Percentiles rank a stretch among this genome's conserved stretches.
These are phyloP conservation scores for Rhopalosiphum maidis DNA, from an alignment of 1,140 invertebrate genomes.

Conservation along the genomic window DNA sequence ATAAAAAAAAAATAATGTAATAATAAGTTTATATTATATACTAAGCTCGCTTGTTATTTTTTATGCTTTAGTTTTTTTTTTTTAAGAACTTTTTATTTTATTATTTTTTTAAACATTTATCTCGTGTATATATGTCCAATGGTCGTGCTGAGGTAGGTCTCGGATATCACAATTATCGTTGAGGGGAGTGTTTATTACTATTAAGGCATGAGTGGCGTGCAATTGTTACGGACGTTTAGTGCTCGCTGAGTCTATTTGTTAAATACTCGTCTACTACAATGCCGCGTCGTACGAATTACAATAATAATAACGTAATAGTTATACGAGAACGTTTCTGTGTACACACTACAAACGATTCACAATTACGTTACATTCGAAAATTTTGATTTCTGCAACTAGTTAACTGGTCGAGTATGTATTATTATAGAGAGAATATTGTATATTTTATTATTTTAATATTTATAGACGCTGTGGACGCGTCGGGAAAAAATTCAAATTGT, in stretches of 20 bases:
- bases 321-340: not conserved
- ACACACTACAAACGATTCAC: not conserved
- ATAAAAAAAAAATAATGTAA: not conserved
- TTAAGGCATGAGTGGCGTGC: not conserved
- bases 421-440: not conserved
- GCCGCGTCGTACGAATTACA: not conserved
- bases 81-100: not conserved
- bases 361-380: not conserved
- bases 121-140: not conserved
- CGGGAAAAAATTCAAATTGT: not conserved
- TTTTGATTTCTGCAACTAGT: not conserved
- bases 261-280: not conserved
- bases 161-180: not conserved
- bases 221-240: not conserved
- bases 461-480: not conserved
- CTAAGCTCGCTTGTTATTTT: not conserved
- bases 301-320: not conserved
- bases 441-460: not conserved
- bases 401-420: not conserved
- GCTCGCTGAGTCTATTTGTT: not conserved
- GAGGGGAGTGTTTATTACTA: not conserved
- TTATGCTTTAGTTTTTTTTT: not conserved
- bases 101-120: not conserved
- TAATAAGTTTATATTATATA: not conserved
- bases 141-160: not conserved